Conservation (phyloP, 2,113 vertebrate species). For the Eublepharis macularius region DNA sequence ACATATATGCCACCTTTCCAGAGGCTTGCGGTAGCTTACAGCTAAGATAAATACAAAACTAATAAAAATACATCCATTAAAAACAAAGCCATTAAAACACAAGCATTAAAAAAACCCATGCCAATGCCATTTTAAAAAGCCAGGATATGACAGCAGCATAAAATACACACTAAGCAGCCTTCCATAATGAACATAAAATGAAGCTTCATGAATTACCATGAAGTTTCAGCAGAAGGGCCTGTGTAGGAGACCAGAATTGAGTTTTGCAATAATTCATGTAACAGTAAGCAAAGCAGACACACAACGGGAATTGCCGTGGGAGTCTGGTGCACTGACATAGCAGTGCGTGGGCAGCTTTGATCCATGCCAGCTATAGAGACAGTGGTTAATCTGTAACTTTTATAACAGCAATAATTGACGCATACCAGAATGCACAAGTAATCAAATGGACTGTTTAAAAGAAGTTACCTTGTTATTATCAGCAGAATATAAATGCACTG, state of each 20-base stretch:
- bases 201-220: not conserved
- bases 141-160: too few species aligned
- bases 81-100: too few species aligned
- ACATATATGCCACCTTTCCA: too few species aligned
- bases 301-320: not conserved
- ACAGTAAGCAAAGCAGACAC: not conserved
- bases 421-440: not conserved
- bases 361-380: not conserved
- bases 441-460: not conserved
- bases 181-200: too few species aligned
- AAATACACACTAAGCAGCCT: too few species aligned
- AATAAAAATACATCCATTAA: too few species aligned
- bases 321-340: not conserved
- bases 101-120: too few species aligned
- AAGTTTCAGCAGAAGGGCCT: not conserved
- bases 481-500: conserved; percentile 45
- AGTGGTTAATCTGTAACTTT: conserved; percentile 26
- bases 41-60: too few species aligned
- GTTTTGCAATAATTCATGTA: not conserved
- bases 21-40: too few species aligned
- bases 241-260: not conserved
- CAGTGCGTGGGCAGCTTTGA: not conserved
- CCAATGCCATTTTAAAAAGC: too few species aligned
- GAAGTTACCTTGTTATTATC: conserved; percentile 31
- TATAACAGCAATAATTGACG: conserved; percentile 8